Base-by-base conservation (phyloP, 1,140 invertebrate species). In the Geopemphigus sp. region DNA sequence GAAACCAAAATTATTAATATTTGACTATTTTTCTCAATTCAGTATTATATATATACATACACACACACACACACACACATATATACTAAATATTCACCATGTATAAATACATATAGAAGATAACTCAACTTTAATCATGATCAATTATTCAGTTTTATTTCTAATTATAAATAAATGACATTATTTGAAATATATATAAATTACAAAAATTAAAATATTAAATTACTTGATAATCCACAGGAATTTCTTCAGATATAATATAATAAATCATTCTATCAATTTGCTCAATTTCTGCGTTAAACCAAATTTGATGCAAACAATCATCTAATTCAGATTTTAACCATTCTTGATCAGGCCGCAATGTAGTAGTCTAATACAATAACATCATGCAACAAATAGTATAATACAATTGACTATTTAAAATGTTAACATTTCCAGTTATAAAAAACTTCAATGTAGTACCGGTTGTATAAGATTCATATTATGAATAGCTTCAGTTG, bases 251-350 rank as follows among this genome's bases (percentile, higher is more conserved):
- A 5, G 74, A 78, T 39, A 78, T 78, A 45, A 78, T 78, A 19
- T 78, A 78, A 63, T 78, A 78, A 63, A 78, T 78, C 74, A 78
- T 78, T 50, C 74, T 78, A 63, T 78, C 74, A 78, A 78, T 63
- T 78, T 78, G 74, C 22, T 78, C 74, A 29, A 78, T 50, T 63
- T 78, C 74, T 29, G 74, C 74, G 63, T 78, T 78, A 12, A 78
- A 78, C 74, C 74, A 78, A 26, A 78, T 78, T 63, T 78, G 74
- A 15, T 63, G 57, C 57, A 78, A 50, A 78, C 74, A 78, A 78
- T 78, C 74, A 78, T 78, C 74, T 29, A 78, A 29, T 50, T 78
- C 74, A 24, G 74, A 45, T 50, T 78, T 78, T 63, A 78, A 78
- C 74, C 74, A 78, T 78, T 78, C 74, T 61, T 78, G 74, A 50